A percentile compares a stretch with the other conserved stretches of the same genome.
These are phyloP conservation scores for Eleutherodactylus coqui DNA, from an alignment of 2,797 vertebrate species.

Conservation along the genomic window DNA sequence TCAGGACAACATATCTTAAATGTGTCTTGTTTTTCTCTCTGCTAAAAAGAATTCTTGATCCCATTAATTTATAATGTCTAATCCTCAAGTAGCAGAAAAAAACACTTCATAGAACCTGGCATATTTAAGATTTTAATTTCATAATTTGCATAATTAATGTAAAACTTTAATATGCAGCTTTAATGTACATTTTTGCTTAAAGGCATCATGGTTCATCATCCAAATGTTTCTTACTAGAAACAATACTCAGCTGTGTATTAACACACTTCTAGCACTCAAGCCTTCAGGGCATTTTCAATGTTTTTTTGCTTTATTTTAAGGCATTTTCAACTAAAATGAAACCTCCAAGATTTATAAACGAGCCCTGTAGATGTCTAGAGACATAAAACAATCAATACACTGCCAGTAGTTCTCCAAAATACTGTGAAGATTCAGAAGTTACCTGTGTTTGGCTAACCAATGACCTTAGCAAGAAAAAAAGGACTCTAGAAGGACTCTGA, in stretches of 20 bases:
- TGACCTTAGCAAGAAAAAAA: too few relatives aligned
- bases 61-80: constrained; percentile 29
- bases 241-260: not conserved
- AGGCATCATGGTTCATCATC: constrained; percentile 24
- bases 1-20: not conserved
- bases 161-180: not conserved
- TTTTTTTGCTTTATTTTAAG: not conserved
- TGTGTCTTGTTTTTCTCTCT: constrained; percentile 29
- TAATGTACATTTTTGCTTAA: constrained; percentile 41
- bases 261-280: not conserved
- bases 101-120: constrained; percentile 6
- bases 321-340: not conserved
- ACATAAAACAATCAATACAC: too few relatives aligned
- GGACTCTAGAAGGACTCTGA: too few relatives aligned
- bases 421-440: too few relatives aligned
- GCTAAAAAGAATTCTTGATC: constrained; percentile 3
- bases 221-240: not conserved
- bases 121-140: constrained; percentile 26
- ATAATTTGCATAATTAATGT: constrained; percentile 51
- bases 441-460: too few relatives aligned
- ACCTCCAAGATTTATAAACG: not conserved
- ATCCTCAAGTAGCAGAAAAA: not conserved
- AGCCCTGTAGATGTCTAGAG: not conserved
- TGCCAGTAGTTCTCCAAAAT: too few relatives aligned
- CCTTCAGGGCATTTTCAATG: not conserved